These are phyloP conservation scores for Syngnathus rostellatus DNA, from an alignment of 2,797 vertebrate genomes.

Conservation along the genomic window DNA sequence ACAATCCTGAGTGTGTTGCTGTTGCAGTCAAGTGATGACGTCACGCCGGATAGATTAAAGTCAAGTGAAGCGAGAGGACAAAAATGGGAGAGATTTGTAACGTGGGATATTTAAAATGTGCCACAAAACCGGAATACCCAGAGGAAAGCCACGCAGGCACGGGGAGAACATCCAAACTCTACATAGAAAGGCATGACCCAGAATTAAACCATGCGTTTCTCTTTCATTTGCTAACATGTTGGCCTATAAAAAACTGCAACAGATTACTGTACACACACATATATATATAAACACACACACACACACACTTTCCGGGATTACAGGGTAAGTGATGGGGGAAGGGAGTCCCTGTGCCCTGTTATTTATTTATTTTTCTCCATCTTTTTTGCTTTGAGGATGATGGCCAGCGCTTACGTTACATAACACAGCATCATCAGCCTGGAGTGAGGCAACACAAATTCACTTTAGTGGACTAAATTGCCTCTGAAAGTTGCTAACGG, in stretches of 20 bases:
- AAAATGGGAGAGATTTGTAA: too few relatives aligned
- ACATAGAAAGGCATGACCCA: too few relatives aligned
- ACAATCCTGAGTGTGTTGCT: background rate
- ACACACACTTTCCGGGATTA: slow-evolving; percentile 58
- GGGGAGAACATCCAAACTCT: too few relatives aligned
- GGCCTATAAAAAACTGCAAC: slow-evolving; percentile 32
- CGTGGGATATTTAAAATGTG: too few relatives aligned
- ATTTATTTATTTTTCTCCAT: slow-evolving; percentile 36
- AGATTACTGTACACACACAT: slow-evolving; percentile 52
- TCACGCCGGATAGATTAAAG: background rate
- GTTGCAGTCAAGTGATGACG: background rate
- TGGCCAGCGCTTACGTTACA: slow-evolving; percentile 54
- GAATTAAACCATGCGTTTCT: too few relatives aligned
- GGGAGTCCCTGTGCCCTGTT: slow-evolving; percentile 37
- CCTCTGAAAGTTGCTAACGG: background rate
- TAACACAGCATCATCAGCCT: slow-evolving; percentile 45
- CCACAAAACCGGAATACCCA: too few relatives aligned
- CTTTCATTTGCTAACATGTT: slow-evolving; percentile 26
- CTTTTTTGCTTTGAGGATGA: slow-evolving; percentile 46
- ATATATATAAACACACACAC: slow-evolving; percentile 43
- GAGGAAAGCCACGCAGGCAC: too few relatives aligned
- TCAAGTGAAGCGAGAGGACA: background rate
- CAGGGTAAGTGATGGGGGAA: slow-evolving; percentile 44
- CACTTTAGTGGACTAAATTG: slow-evolving; percentile 14
- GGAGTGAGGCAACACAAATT: slow-evolving; percentile 32